Evolutionary conservation across 2,113 vertebrate genomes (phyloP), one percentile per base, ranked within the genome.

Genomic region (Mellivora capensis): DNA sequence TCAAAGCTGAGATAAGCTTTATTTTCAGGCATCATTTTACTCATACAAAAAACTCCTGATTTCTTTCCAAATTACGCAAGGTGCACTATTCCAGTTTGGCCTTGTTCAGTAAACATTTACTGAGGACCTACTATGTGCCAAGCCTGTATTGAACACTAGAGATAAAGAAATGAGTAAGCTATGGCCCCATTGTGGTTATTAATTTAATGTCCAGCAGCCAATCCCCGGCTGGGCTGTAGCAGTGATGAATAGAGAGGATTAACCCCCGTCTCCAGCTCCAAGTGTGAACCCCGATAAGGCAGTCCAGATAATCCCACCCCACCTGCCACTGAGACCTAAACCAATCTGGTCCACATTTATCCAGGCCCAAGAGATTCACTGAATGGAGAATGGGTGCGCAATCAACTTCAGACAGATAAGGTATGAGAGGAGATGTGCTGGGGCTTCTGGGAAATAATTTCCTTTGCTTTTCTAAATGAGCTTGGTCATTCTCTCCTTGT

Each of bases 1-100:
- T 90, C 59, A 94, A 96, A 90, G 85, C 42, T 57, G 69, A 93
- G 64, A 86, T 84, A 71, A 79, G 52, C 62, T 64, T 88, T 86
- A 44, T 89, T 71, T 87, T 69, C 47, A 86, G 61, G 25, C 27
- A 49, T 87, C 80, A 67, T 77, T 90, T 84, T 57, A 85, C 25
- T 85, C 57, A 77, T 37, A 54, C 80, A 89, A 25, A 96, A 84
- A 91, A 83, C 15, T 90, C 92, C 74, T 82, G 39, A 76, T 90
- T 95, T 80, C 83, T 88, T 93, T 97, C 44, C 11, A 47, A 62
- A 94, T 91, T 44, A 84, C 47, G 39, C 37, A 94, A 81, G 18
- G 49, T 82, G 5, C 14, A 7, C 59, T 72, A 29, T 67, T 95
- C 80, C 59, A 52, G 12, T 69, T 18, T 57, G 31, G 57, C 8